Conservation (phyloP, 2,797 vertebrate genomes). For the Artibeus lituratus region DNA sequence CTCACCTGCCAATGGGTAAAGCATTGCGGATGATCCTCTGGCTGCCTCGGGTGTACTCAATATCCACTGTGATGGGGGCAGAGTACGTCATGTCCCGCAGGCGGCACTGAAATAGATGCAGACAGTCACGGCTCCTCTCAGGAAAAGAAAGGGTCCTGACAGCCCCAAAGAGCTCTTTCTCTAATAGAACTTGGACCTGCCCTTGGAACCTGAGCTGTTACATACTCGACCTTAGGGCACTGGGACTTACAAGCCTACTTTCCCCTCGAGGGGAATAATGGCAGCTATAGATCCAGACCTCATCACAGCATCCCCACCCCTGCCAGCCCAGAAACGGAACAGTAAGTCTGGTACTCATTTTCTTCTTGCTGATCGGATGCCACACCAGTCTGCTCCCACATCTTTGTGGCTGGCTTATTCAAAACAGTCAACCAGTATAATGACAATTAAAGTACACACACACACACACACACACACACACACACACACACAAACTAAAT, state of each 20-base stretch:
- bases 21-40: conserved; percentile 99
- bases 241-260: neutral
- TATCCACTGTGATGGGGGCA: conserved; percentile 96
- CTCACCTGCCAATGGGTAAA: conserved; percentile 94
- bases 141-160: neutral
- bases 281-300: too few species aligned
- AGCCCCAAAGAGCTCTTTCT: neutral
- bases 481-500: neutral
- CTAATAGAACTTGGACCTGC: neutral
- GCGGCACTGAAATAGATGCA: conserved; percentile 88
- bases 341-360: neutral
- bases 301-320: neutral
- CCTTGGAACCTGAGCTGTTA: neutral
- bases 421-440: neutral
- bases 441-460: neutral
- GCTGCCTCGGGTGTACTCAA: conserved; percentile 97
- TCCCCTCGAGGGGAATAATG: neutral
- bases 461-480: neutral
- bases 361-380: neutral
- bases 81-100: conserved; percentile 98
- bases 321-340: neutral
- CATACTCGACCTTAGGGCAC: fast-evolving
- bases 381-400: neutral
- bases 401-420: neutral
- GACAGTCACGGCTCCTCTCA: neutral